These are phyloP conservation scores for Excalfactoria chinensis DNA, from an alignment of 2,113 vertebrate genomes.

Conservation along the genomic window DNA sequence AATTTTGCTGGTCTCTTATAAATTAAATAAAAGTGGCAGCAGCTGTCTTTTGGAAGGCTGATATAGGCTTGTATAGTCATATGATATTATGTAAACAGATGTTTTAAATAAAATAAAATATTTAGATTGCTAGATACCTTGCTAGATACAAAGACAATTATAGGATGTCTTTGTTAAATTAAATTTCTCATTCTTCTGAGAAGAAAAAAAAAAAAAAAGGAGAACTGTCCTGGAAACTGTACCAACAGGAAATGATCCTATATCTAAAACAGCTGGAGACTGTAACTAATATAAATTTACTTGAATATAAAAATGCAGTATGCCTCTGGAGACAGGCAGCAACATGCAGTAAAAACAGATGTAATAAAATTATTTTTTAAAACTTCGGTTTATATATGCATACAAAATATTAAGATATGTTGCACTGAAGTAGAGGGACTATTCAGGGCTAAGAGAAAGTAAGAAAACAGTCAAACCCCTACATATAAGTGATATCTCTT, in stretches of 20 bases:
- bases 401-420: constrained; percentile 60
- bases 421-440: constrained; percentile 32
- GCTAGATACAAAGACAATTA: constrained; percentile 85
- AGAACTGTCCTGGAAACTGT: constrained; percentile 79
- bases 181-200: constrained; percentile 82
- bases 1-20: constrained; percentile 74
- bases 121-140: constrained; percentile 83
- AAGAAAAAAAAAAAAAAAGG: constrained; percentile 44
- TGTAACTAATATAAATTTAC: constrained; percentile 85
- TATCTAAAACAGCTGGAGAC: constrained; percentile 87
- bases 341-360: constrained; percentile 79
- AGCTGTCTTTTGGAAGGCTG: constrained; percentile 77
- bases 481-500: background rate
- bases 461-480: constrained; percentile 26
- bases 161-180: constrained; percentile 83
- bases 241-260: constrained; percentile 84
- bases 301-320: constrained; percentile 83
- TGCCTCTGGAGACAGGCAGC: constrained; percentile 81
- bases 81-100: constrained; percentile 80
- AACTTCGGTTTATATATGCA: constrained; percentile 51
- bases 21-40: constrained; percentile 80
- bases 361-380: constrained; percentile 77
- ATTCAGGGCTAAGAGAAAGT: constrained; percentile 18
- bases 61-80: constrained; percentile 73
- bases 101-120: constrained; percentile 85